Evolutionary conservation across 2,888 invertebrate species (phyloP), one percentile per base, ranked within the genome.

Genomic region (Dynastes tityus): DNA sequence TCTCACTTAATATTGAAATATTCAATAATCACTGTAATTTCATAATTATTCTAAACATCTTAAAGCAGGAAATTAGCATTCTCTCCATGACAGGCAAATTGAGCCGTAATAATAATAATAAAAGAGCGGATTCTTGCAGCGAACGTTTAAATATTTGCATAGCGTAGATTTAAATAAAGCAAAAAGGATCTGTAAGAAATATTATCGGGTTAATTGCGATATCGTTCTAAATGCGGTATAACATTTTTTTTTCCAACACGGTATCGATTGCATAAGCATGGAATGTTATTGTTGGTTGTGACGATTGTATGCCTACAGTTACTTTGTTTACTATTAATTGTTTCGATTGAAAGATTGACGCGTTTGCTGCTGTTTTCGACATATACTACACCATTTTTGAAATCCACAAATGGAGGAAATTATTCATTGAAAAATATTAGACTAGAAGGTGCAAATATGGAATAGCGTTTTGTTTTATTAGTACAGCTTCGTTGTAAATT

Each of bases 1-100:
- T 45, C 45, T 37, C 37, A 9, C 53, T 55, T 55, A 55, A 55
- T 55, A 55, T 55, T 55, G 55, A 55, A 55, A 55, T 55, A 55
- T 55, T 55, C 22, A 8, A 11, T 45, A 45, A 45, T 45, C 22
- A 55, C 55, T 13, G 22, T 2, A 55, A 16, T 16, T 55, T 16
- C 8, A n/a, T 55, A 55, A 55, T 55, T 45, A 45, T 45, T 45
- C 9, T 11, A 45, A 45, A 45, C 45, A 45, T 45, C 45, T 45
- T 45, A 45, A 45, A 45, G 45, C 11, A 45, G 8, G 45, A 45
- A 45, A 45, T 45, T 45, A 45, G 11, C 11, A 45, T 55, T 55
- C 22, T 55, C 55, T 55, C n/a, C 13, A 11, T 55, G 55, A 55
- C 55, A 55, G 16, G 55, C 45, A 45, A 45, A 45, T 45, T 45